Conservation (phyloP, 2,888 invertebrate species). For the Acanthopleura granulata region DNA sequence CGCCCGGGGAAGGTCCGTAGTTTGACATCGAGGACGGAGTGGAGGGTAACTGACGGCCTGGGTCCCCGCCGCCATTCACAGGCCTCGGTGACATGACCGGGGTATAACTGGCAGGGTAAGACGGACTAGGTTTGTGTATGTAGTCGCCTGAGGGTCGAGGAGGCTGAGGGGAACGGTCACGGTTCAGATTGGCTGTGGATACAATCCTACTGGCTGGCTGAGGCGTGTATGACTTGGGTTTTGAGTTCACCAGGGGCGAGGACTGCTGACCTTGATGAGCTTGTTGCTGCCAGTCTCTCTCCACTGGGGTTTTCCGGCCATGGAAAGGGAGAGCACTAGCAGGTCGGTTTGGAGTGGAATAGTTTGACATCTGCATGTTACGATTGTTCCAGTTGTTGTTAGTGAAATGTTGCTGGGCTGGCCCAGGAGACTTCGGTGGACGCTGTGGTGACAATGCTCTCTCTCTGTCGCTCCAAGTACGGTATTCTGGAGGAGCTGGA, state of each 20-base stretch:
- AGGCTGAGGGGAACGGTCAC: not conserved
- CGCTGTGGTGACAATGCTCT: not conserved
- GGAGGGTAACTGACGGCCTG: not conserved
- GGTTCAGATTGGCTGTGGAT: not conserved
- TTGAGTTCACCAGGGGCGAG: not conserved
- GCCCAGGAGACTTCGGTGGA: not conserved
- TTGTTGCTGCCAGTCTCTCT: not conserved
- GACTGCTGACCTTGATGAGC: not conserved
- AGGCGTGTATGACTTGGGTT: constrained; percentile 4
- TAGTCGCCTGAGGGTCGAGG: not conserved
- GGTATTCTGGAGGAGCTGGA: not conserved
- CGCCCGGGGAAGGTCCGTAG: not conserved
- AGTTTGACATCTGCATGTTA: not conserved
- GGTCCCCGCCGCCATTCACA: not conserved
- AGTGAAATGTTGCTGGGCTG: not conserved
- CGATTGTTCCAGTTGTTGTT: not conserved
- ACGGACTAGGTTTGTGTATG: constrained; percentile 3
- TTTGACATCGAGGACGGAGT: not conserved
- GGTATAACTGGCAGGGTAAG: not conserved
- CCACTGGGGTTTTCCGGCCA: not conserved
- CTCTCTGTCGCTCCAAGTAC: not conserved
- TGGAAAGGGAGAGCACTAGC: constrained; percentile 17
- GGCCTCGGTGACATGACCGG: not conserved
- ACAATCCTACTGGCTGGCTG: constrained; percentile 2
- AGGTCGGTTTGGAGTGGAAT: not conserved